A percentile compares a stretch with the other conserved stretches of the same genome.
These are phyloP conservation scores for Pluvianellus socialis DNA, from an alignment of 2,113 vertebrate genomes.

Conservation along the genomic window DNA sequence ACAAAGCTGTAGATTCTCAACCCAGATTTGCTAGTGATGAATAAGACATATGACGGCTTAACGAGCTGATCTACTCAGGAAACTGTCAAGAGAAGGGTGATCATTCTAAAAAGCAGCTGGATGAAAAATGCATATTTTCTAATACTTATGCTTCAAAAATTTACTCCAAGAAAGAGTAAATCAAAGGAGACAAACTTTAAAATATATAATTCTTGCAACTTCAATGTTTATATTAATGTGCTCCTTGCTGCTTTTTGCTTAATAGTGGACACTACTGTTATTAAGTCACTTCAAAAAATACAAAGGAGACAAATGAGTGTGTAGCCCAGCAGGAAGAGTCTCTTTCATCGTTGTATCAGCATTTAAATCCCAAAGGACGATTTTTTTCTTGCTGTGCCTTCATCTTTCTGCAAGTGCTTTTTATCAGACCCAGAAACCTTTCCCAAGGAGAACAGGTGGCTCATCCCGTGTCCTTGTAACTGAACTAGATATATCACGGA, in stretches of 20 bases:
- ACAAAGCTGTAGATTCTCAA: background rate
- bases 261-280: background rate
- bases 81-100: background rate
- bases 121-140: background rate
- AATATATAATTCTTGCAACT: background rate
- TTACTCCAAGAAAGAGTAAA: background rate
- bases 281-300: background rate
- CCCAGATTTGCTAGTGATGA: background rate
- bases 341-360: background rate
- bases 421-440: background rate
- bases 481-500: fast-evolving
- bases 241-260: background rate
- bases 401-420: background rate
- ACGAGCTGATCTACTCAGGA: background rate
- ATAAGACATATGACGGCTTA: fast-evolving
- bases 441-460: background rate
- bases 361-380: background rate
- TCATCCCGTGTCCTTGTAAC: background rate
- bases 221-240: background rate
- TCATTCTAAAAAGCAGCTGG: background rate
- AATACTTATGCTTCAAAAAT: background rate
- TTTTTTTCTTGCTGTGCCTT: background rate
- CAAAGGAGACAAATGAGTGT: background rate
- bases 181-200: background rate
- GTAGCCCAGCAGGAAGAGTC: background rate